Base-by-base conservation (phyloP, 2,113 vertebrate genomes). In the Salminus brasiliensis region DNA sequence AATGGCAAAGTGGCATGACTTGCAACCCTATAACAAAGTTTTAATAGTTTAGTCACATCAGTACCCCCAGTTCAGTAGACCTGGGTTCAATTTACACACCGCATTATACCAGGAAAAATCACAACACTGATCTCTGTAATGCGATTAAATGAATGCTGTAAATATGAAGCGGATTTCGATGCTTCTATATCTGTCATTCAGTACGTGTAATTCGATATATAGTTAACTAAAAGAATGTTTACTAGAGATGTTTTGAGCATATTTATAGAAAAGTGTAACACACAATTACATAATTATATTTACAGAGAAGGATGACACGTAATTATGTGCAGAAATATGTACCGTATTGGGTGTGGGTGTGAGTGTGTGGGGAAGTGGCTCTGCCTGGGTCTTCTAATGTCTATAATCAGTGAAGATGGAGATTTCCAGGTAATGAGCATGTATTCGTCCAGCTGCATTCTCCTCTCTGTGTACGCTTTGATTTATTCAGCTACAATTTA, bases 391-490 rank as follows among this genome's bases (percentile, higher is more conserved):
- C 79, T 67, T 84, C 85, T 74, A 62, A 85, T 78, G 79, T 81
- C 84, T 91, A 83, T 89, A 89, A 90, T 91, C 90, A 89, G 72
- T 78, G 79, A 86, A 82, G 83, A 65, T 81, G 82, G 67, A 86
- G 83, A 81, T 86, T 77, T 82, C 76, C 49, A 67, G 85, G 69
- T 89, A 92, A 91, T 87, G 88, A 91, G 87, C 85, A 85, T 79
- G 81, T 86, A 76, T 15, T 4, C 10, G 34, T 81, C 30, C 70
- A 62, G 72, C n/a, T 23, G 80, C 80, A 76, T 77, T 79, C 67
- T 78, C 81, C 83, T 84, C 70, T 30, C 18, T 5, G 47, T 52
- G n/a, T n/a, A n/a, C n/a, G n/a, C n/a, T n/a, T 52, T 52, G 0
- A n/a, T n/a, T 52, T 52, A 52, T 18, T 52, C 0, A 5, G 18